A percentile compares a stretch with the other conserved stretches of the same genome.
phyloP scores from a whole-genome alignment of 2,797 vertebrate species.

The Artibeus jamaicensis region DNA sequence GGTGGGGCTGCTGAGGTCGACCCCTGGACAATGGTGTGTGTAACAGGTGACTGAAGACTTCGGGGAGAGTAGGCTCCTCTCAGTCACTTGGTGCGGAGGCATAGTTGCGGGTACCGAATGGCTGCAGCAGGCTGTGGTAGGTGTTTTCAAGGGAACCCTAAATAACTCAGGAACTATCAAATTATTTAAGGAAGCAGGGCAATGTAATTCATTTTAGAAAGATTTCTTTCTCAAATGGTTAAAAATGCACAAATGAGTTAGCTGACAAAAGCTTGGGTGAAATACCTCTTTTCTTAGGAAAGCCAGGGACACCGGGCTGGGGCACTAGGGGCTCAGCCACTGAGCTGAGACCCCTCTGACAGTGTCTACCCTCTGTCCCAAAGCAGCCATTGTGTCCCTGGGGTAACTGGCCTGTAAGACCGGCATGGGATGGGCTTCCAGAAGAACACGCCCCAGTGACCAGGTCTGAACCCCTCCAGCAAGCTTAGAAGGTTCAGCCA shows the following conservation, averaged over 20 bases:
- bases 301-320: not conserved
- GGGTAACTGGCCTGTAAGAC: not conserved
- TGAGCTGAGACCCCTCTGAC: not conserved
- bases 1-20: not conserved
- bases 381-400: not conserved
- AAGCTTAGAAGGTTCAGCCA: not conserved
- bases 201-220: not conserved
- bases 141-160: not conserved
- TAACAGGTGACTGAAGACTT: accelerated
- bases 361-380: not conserved
- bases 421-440: not conserved
- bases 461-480: not conserved
- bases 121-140: accelerated
- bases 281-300: not conserved
- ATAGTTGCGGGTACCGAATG: not conserved
- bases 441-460: not conserved
- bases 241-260: not conserved
- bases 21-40: accelerated
- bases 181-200: not conserved
- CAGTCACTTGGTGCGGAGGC: accelerated
- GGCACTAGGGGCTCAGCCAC: accelerated
- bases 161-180: not conserved
- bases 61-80: not conserved
- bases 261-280: not conserved
- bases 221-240: not conserved